These are phyloP conservation scores for Cochlearius cochlearius DNA, from an alignment of 2,113 vertebrate species.

Conservation along the genomic window DNA sequence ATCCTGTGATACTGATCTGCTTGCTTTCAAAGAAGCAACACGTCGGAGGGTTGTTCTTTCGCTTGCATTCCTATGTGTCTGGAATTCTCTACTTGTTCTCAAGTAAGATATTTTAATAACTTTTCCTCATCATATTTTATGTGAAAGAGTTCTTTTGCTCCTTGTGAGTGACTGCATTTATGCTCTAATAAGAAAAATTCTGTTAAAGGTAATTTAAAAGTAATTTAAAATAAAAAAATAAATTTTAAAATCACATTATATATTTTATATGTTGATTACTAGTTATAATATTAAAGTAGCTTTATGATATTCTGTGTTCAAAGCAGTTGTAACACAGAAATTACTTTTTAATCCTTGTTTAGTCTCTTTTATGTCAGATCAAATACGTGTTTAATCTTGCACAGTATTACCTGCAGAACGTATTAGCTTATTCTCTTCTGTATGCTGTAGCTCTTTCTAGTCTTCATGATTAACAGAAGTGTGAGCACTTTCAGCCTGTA, in stretches of 20 bases:
- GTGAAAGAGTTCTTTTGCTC: neutral
- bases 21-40: neutral
- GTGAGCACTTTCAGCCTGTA: neutral
- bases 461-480: neutral
- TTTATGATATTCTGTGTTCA: neutral
- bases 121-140: neutral
- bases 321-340: neutral
- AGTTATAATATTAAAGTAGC: neutral
- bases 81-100: neutral
- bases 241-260: neutral
- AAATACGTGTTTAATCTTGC: neutral
- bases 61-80: neutral
- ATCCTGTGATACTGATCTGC: neutral
- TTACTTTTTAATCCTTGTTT: neutral
- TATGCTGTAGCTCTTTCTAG: neutral
- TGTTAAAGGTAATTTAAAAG: neutral
- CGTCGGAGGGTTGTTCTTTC: neutral
- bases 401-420: neutral
- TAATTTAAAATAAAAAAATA: too few relatives aligned
- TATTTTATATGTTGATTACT: neutral
- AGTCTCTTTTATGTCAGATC: neutral
- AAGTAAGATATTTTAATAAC: neutral
- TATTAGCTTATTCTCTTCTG: neutral
- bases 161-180: neutral
- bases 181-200: neutral